Evolutionary conservation across 2,888 invertebrate species (phyloP), one percentile per base, ranked within the genome.

Genomic region (Tineola bisselliella): DNA sequence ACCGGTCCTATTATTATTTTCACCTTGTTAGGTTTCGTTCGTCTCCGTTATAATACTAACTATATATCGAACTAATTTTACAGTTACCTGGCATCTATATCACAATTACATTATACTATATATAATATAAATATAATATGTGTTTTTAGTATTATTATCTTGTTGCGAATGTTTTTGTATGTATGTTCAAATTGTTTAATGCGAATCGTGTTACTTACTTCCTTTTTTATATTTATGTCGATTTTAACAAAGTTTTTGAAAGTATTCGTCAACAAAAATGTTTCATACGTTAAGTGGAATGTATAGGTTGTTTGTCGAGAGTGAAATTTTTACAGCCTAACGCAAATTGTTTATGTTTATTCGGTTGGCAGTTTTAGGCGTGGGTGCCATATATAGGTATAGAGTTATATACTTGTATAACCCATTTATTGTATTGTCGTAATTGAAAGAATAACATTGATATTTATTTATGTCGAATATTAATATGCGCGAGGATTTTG

Each of bases 1-100:
- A 79, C 76, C 76, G 74, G 76, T 79, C 72, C 63, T 67, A 63
- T 66, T 68, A 79, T 79, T 76, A 79, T 77, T 78, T 79, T 80
- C 74, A 73, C 74, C 75, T 75, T 72, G 71, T 69, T 71, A 68
- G 69, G 67, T 66, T 66, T 66, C 65, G 69, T 70, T 72, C 73
- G 72, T n/a, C 73, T 71, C 77, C 76, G 79, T 81, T 80, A 80
- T 75, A 76, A 76, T 79, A 80, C 75, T n/a, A n/a, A n/a, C n/a
- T 44, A 76, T 76, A 79, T 81, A 75, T 77, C 79, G 77, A 72
- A 75, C 73, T 70, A 66, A 74, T 66, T 70, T 66, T 66, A 75
- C 75, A 69, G 77, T 77, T 77, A 76, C 71, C 69, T 74, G 69
- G 71, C 69, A 68, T 68, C 70, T 73, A 70, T 69, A 69, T 65